These are phyloP conservation scores for Achatina immaculata DNA, from an alignment of 1,140 invertebrate species.

Conservation along the genomic window DNA sequence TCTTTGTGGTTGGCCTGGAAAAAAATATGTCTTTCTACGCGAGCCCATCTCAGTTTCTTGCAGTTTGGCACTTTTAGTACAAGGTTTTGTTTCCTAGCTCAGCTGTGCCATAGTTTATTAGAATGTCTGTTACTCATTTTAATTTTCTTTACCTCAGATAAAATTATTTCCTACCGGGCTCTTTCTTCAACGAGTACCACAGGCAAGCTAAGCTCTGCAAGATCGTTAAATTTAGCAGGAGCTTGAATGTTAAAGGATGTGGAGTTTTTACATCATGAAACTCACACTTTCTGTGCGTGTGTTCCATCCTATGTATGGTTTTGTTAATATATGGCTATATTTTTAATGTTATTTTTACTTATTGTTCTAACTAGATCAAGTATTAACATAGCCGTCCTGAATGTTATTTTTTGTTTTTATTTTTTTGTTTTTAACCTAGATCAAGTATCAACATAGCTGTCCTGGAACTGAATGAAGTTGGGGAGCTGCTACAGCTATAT, in stretches of 20 bases:
- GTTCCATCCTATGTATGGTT: background rate
- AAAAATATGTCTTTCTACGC: no score
- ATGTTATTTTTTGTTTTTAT: constrained; percentile 8
- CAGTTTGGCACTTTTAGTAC: no score
- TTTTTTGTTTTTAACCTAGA: background rate
- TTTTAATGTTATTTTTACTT: background rate
- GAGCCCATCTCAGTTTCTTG: no score
- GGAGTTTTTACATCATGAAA: constrained; percentile 91
- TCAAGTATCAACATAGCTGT: constrained; percentile 57
- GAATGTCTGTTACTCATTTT: no score
- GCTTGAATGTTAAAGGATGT: constrained; percentile 93
- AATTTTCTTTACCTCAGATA: constrained; percentile 74
- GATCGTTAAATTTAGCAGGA: constrained; percentile 84
- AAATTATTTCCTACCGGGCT: constrained; percentile 70
- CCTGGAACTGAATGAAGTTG: constrained; percentile 59
- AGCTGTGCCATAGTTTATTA: no score
- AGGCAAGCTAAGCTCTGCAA: constrained; percentile 80
- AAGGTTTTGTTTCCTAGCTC: no score
- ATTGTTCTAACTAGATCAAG: background rate
- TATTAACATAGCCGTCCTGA: constrained; percentile 60
- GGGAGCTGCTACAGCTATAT: constrained; percentile 61
- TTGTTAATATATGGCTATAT: background rate
- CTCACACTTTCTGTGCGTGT: constrained; percentile 79
- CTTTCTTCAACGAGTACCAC: constrained; percentile 67
- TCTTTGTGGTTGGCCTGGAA: no score